phyloP scores from a whole-genome alignment of 2,888 invertebrate species.

The Gordius sp. region DNA sequence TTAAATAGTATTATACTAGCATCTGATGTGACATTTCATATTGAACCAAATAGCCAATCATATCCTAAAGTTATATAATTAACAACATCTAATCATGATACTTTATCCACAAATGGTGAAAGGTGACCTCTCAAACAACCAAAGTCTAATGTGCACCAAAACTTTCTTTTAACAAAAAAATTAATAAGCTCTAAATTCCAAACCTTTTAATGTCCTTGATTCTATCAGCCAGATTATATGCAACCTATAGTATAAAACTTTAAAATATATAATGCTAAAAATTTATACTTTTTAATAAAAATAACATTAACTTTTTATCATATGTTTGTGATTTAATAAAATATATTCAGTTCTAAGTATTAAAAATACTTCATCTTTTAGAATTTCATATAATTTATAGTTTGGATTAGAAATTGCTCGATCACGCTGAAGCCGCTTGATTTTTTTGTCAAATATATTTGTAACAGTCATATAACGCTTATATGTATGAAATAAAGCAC shows the following conservation, averaged over 20 bases:
- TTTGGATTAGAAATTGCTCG: background rate
- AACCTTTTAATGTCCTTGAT: background rate
- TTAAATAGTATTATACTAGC: background rate
- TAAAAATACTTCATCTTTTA: background rate
- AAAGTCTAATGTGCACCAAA: background rate
- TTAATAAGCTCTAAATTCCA: too few relatives aligned
- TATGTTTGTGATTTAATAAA: too few relatives aligned
- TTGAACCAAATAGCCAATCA: background rate
- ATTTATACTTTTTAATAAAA: too few relatives aligned
- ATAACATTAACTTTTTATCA: background rate
- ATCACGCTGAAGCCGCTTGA: background rate
- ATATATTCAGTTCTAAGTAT: too few relatives aligned
- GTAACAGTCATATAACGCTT: too few relatives aligned
- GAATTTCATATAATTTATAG: background rate
- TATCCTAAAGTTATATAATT: background rate
- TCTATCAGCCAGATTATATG: background rate
- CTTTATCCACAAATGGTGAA: background rate
- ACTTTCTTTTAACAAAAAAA: background rate
- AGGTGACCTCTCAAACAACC: background rate
- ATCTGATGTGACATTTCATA: background rate
- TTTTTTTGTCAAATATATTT: constrained; percentile 21
- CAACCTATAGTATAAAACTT: too few relatives aligned
- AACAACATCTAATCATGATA: background rate
- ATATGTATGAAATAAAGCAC: too few relatives aligned
- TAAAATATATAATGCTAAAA: too few relatives aligned